phyloP scores from a whole-genome alignment of 1,140 invertebrate genomes.

The Gonatopus flavifemur region DNA sequence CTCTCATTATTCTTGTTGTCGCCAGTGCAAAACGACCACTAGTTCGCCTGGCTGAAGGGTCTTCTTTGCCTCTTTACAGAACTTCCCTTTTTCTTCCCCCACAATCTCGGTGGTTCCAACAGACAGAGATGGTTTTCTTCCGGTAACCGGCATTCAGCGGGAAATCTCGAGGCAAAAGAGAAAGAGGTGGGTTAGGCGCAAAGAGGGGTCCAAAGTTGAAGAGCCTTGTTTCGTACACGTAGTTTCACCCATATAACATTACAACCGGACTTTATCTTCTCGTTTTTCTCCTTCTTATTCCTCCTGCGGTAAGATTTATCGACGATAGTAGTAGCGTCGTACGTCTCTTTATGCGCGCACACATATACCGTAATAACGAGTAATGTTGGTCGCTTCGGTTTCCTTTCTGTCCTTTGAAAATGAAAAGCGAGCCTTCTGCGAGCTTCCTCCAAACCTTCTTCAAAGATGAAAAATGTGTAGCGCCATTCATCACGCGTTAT shows the following conservation, averaged over 20 bases:
- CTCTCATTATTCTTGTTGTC: conserved; percentile 22
- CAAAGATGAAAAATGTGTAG: too few species aligned
- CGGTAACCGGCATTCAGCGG: conserved; percentile 1
- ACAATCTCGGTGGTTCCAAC: background rate
- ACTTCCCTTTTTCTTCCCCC: background rate
- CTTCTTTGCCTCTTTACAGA: background rate
- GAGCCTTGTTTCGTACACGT: conserved; percentile 5
- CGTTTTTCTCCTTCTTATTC: background rate
- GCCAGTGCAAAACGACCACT: conserved; percentile 21
- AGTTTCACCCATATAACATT: too few species aligned
- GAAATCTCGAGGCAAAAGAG: conserved; percentile 20
- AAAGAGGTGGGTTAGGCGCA: background rate
- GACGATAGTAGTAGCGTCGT: conserved; percentile 15
- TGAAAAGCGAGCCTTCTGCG: conserved; percentile 36
- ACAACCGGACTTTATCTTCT: conserved; percentile 19
- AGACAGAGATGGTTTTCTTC: background rate
- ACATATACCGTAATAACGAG: conserved; percentile 35
- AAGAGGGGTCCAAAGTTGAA: background rate
- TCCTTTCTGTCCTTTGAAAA: conserved; percentile 24
- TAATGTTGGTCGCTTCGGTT: conserved; percentile 23
- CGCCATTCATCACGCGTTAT: too few species aligned
- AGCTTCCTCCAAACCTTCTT: too few species aligned
- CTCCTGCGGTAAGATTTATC: conserved; percentile 21
- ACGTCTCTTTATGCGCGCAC: conserved; percentile 13
- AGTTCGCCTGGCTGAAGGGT: conserved; percentile 17